phyloP scores from a whole-genome alignment of 2,113 vertebrate genomes.

The Oreochromis aureus region DNA sequence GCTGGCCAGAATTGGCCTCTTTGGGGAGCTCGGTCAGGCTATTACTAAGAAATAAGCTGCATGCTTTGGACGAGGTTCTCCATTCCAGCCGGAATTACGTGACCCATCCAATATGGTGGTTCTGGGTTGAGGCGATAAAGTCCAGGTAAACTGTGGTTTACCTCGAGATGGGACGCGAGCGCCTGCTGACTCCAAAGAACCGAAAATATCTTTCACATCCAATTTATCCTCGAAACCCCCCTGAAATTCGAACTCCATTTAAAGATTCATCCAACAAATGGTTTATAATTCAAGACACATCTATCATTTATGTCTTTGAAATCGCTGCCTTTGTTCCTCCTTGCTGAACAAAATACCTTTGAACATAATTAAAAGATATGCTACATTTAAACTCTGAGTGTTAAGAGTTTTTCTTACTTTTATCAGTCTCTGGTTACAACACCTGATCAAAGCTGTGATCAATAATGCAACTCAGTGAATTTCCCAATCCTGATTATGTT shows the following conservation, averaged over 20 bases:
- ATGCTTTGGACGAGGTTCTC: slow-evolving; percentile 13
- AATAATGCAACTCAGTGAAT: neutral
- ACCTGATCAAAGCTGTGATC: slow-evolving; percentile 15
- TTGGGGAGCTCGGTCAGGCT: slow-evolving; percentile 32
- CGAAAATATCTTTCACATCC: neutral
- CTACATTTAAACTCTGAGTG: neutral
- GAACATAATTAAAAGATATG: slow-evolving; percentile 29
- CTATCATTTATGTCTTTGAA: slow-evolving; percentile 37
- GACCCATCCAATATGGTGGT: slow-evolving; percentile 1
- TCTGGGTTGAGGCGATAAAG: neutral
- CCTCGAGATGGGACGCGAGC: neutral
- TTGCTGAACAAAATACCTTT: slow-evolving; percentile 17
- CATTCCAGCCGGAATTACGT: slow-evolving; percentile 21
- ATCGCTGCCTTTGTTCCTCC: slow-evolving; percentile 18
- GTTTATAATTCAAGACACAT: slow-evolving; percentile 29
- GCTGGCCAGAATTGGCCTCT: slow-evolving; percentile 31
- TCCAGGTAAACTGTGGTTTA: neutral
- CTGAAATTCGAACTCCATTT: neutral
- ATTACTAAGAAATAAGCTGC: slow-evolving; percentile 42
- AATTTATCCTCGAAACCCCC: neutral
- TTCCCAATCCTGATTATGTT: neutral
- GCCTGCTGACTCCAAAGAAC: neutral
- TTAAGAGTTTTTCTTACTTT: neutral
- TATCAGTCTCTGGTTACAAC: neutral
- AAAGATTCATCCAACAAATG: slow-evolving; percentile 28